A percentile compares a stretch with the other conserved stretches of the same genome.
Evolutionary conservation across 1,140 invertebrate genomes (phyloP).

Genomic region (Tetragonula clypearis): DNA sequence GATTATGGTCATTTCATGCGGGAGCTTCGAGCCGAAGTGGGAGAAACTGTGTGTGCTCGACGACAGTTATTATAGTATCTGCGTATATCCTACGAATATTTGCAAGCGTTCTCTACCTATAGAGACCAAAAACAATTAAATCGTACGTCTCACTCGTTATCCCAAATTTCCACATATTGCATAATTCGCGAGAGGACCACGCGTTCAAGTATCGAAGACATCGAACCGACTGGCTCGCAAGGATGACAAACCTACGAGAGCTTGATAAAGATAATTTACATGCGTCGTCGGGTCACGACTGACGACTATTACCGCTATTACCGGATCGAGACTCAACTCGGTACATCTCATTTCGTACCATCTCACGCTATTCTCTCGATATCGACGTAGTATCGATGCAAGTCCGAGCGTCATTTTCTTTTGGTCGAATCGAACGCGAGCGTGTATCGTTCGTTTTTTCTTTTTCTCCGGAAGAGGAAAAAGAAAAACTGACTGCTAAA

Average conservation of each 20-base stretch:
- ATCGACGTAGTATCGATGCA: constrained; percentile 55
- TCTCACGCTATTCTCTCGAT: constrained; percentile 66
- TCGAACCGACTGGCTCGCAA: constrained; percentile 59
- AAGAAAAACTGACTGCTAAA: neutral
- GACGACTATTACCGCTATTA: constrained; percentile 75
- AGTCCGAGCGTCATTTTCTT: constrained; percentile 38
- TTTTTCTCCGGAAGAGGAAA: neutral
- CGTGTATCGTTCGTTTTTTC: constrained; percentile 22
- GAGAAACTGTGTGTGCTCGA: neutral
- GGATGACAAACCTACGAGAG: constrained; percentile 65
- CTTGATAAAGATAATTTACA: constrained; percentile 73
- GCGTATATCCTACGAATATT: neutral
- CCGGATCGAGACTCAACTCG: constrained; percentile 65
- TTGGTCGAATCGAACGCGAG: constrained; percentile 23
- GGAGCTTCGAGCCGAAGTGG: no score
- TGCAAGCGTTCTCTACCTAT: no score
- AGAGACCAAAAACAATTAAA: neutral
- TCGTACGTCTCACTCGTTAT: neutral
- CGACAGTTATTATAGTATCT: no score
- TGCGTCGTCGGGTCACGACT: constrained; percentile 74
- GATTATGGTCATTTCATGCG: constrained; percentile 56
- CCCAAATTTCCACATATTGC: neutral
- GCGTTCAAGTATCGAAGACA: constrained; percentile 34
- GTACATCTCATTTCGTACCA: constrained; percentile 20
- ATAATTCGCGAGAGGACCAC: neutral